Percentiles rank a stretch among this genome's conserved stretches.
Conservation (phyloP, 2,888 invertebrate species). For the Chironomus tentans region DNA sequence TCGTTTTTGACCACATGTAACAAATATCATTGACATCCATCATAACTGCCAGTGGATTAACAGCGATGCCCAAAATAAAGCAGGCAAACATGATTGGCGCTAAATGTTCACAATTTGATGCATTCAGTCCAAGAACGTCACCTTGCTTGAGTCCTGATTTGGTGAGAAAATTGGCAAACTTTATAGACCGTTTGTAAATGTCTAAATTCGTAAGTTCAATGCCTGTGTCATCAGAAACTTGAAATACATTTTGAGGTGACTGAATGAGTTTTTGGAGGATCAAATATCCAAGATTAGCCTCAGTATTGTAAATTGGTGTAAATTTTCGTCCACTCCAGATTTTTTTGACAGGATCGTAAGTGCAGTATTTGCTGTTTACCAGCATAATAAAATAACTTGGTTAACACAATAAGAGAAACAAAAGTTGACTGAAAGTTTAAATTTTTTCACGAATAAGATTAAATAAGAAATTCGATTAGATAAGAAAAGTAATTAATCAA, state of each 20-base stretch:
- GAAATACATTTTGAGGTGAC: background rate
- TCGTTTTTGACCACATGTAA: background rate
- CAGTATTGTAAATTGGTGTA: background rate
- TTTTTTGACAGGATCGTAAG: background rate
- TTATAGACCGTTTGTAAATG: background rate
- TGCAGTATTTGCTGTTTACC: background rate
- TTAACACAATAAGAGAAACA: too few relatives aligned
- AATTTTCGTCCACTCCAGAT: background rate
- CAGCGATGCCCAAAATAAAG: background rate
- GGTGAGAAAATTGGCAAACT: background rate
- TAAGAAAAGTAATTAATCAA: too few relatives aligned
- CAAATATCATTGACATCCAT: too few relatives aligned
- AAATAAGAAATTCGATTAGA: too few relatives aligned
- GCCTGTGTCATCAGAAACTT: background rate
- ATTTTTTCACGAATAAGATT: too few relatives aligned
- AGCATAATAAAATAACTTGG: too few relatives aligned
- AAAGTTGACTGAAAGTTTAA: too few relatives aligned
- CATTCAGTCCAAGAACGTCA: constrained; percentile 14
- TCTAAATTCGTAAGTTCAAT: background rate
- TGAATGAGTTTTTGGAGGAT: background rate
- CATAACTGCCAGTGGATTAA: background rate
- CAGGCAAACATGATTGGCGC: background rate
- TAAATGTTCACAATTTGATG: background rate
- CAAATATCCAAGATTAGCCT: background rate
- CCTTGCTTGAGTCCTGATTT: background rate